phyloP scores from a whole-genome alignment of 2,888 invertebrate species.

The Capitulum mitella region DNA sequence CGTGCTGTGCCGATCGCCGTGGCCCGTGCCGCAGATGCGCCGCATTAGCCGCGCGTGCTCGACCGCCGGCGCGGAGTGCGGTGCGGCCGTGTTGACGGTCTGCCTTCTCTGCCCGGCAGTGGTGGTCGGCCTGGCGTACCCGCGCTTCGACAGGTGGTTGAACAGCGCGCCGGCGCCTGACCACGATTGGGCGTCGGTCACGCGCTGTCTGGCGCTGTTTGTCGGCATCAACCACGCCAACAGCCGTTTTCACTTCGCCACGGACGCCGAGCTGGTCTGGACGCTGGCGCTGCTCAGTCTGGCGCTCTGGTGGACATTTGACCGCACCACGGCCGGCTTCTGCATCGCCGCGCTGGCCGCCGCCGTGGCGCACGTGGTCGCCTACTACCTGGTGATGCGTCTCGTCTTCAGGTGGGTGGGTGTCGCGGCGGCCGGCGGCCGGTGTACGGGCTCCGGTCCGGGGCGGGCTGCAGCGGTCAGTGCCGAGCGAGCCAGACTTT shows the following conservation, averaged over 20 bases:
- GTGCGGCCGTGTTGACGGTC: too few species aligned
- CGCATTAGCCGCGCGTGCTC: too few species aligned
- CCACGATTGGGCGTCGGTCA: constrained; percentile 3
- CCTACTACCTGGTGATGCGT: constrained; percentile 6
- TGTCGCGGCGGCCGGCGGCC: too few species aligned
- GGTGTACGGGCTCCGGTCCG: too few species aligned
- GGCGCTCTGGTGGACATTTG: constrained; percentile 14
- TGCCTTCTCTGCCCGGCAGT: too few species aligned
- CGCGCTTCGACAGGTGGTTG: neutral
- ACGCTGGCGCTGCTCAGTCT: constrained; percentile 17
- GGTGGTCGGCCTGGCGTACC: neutral
- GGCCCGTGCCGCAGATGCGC: too few species aligned
- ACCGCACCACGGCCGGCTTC: constrained; percentile 6
- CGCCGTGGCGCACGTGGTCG: neutral
- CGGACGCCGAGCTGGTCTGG: neutral
- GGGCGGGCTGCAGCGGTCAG: too few species aligned
- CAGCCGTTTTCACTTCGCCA: neutral
- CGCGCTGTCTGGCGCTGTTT: constrained; percentile 16
- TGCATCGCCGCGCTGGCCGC: constrained; percentile 2
- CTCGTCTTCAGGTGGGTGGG: neutral
- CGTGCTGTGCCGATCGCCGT: too few species aligned
- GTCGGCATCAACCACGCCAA: constrained; percentile 16
- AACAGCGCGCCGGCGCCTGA: neutral
- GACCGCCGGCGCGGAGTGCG: too few species aligned
- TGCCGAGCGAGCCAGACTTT: too few species aligned